Evolutionary conservation across 2,113 vertebrate species (phyloP).

Genomic region (Tragulus kanchil): DNA sequence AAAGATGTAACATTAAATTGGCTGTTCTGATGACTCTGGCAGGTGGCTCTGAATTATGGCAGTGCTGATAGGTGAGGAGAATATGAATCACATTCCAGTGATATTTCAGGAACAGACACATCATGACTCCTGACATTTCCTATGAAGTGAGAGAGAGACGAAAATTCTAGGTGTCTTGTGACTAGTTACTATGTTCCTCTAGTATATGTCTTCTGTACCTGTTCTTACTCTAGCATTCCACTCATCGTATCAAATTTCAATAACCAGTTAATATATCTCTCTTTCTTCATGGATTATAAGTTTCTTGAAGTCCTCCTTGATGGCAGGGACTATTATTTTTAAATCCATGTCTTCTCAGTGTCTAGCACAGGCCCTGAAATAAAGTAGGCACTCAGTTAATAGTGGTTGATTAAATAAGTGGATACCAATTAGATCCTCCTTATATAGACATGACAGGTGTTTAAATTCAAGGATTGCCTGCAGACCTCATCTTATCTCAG

Average conservation of each 20-base stretch:
- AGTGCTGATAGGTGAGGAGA: not conserved
- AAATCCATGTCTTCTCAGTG: not conserved
- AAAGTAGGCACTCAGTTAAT: not conserved
- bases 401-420: not conserved
- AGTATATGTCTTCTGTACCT: not conserved
- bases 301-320: not conserved
- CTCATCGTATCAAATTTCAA: not conserved
- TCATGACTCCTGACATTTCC: not conserved
- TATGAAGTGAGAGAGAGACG: not conserved
- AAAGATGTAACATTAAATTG: not conserved
- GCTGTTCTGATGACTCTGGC: not conserved
- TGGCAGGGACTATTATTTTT: not conserved
- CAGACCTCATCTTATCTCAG: not conserved
- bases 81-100: not conserved
- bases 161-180: not conserved
- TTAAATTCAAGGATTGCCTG: not conserved
- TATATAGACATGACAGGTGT: not conserved
- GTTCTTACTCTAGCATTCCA: not conserved
- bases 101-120: not conserved
- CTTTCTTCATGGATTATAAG: not conserved
- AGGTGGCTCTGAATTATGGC: not conserved
- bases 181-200: not conserved
- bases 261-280: not conserved
- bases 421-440: not conserved
- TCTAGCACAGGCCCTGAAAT: not conserved